phyloP scores from a whole-genome alignment of 2,797 vertebrate genomes.

The Sparus aurata region DNA sequence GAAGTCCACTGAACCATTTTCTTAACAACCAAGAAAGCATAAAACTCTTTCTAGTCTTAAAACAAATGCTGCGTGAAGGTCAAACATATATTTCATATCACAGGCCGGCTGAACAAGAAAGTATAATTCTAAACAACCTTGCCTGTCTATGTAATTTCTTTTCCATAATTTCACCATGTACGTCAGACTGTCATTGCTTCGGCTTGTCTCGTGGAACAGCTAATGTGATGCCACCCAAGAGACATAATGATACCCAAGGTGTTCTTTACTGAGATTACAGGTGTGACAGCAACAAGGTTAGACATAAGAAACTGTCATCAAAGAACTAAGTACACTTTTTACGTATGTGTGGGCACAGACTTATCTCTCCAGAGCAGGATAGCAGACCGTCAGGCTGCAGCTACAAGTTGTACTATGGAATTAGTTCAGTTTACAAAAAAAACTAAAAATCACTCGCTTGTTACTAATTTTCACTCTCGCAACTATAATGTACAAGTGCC shows the following conservation, averaged over 20 bases:
- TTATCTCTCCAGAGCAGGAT: neutral
- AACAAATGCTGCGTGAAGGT: conserved; percentile 57
- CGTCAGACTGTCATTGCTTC: conserved; percentile 6
- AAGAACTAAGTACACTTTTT: neutral
- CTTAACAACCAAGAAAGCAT: conserved; percentile 35
- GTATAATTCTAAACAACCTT: conserved; percentile 50
- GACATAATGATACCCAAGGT: conserved; percentile 32
- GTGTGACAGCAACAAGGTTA: conserved; percentile 50
- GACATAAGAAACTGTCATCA: conserved; percentile 14
- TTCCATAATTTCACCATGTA: conserved; percentile 40
- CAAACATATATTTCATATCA: conserved; percentile 39
- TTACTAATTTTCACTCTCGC: conserved; percentile 9
- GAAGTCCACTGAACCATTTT: conserved; percentile 32
- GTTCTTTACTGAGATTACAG: conserved; percentile 49
- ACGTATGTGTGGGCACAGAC: neutral
- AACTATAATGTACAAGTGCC: conserved; percentile 28
- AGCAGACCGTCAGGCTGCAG: conserved; percentile 7
- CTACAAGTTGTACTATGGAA: neutral
- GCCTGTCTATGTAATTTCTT: conserved; percentile 22
- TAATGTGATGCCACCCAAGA: conserved; percentile 49
- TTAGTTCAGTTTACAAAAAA: conserved; percentile 22
- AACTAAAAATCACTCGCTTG: conserved; percentile 10
- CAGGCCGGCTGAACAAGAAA: neutral
- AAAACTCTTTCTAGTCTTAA: conserved; percentile 30
- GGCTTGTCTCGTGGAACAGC: conserved; percentile 40